These are phyloP conservation scores for Pao palembangensis DNA, from an alignment of 2,113 vertebrate genomes.

Conservation along the genomic window DNA sequence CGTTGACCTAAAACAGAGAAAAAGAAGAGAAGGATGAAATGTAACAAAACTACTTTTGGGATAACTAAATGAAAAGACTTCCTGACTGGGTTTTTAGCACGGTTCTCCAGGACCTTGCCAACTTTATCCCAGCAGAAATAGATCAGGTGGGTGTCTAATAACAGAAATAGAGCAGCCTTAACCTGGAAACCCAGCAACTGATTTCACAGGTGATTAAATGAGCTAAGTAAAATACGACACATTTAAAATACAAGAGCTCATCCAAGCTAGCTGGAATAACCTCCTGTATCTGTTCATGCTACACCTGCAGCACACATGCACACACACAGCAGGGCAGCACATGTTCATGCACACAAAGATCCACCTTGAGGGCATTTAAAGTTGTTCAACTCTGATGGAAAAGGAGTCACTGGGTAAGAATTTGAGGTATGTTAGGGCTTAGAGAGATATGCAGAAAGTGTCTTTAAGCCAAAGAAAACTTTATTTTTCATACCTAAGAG, in stretches of 20 bases:
- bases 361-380: conserved; percentile 29
- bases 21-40: neutral
- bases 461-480: neutral
- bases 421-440: conserved; percentile 5
- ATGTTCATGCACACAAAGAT: conserved; percentile 12
- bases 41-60: neutral
- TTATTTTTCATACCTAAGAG: neutral
- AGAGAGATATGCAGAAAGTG: neutral
- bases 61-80: conserved; percentile 1
- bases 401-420: conserved; percentile 22
- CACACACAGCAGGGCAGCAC: neutral
- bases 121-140: conserved; percentile 31
- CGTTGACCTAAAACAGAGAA: conserved; percentile 83
- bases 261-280: neutral
- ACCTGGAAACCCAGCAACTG: conserved; percentile 50
- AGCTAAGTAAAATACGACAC: conserved; percentile 14
- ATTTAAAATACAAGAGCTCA: neutral
- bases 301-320: conserved; percentile 21
- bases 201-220: conserved; percentile 18
- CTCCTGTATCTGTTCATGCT: conserved; percentile 1
- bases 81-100: conserved; percentile 33
- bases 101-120: conserved; percentile 24
- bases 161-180: conserved; percentile 49
- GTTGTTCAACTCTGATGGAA: conserved; percentile 13
- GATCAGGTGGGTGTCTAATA: conserved; percentile 35